Evolutionary conservation across 2,797 vertebrate genomes (phyloP).

Genomic region (Caiman crocodilus): DNA sequence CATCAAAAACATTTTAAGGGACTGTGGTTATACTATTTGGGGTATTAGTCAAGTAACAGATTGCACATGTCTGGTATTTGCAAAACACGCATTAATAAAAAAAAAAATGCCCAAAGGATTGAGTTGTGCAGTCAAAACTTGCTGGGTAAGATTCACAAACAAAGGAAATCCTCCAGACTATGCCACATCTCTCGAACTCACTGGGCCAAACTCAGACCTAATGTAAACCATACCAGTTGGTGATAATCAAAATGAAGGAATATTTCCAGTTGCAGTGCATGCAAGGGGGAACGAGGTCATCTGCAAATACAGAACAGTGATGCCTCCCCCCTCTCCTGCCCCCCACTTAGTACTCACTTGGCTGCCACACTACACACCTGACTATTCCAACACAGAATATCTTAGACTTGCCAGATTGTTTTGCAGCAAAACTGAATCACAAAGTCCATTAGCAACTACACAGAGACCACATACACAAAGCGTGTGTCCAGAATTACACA

Average conservation of each 20-base stretch:
- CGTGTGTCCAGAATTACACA: not conserved
- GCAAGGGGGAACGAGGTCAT: not conserved
- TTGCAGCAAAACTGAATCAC: not conserved
- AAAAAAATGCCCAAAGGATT: not conserved
- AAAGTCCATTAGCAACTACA: accelerated
- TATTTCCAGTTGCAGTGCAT: not conserved
- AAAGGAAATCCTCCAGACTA: constrained; percentile 57
- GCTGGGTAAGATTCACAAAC: not conserved
- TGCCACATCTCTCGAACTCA: not conserved
- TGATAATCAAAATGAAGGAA: not conserved
- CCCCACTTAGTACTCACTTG: not conserved
- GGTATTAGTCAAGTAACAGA: constrained; percentile 7
- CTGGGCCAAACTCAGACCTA: not conserved
- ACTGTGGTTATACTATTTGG: constrained; percentile 55
- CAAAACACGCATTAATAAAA: constrained; percentile 15
- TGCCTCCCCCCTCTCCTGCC: too few species aligned
- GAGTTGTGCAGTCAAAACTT: not conserved
- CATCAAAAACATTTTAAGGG: constrained; percentile 38
- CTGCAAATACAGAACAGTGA: not conserved
- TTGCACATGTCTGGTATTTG: constrained; percentile 42
- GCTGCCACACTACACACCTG: not conserved
- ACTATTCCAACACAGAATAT: not conserved
- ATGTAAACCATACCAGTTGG: not conserved
- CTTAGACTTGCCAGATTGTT: not conserved
- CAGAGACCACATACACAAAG: not conserved